Base-by-base conservation (phyloP, 1,140 invertebrate genomes). In the Neodiprion lecontei region DNA sequence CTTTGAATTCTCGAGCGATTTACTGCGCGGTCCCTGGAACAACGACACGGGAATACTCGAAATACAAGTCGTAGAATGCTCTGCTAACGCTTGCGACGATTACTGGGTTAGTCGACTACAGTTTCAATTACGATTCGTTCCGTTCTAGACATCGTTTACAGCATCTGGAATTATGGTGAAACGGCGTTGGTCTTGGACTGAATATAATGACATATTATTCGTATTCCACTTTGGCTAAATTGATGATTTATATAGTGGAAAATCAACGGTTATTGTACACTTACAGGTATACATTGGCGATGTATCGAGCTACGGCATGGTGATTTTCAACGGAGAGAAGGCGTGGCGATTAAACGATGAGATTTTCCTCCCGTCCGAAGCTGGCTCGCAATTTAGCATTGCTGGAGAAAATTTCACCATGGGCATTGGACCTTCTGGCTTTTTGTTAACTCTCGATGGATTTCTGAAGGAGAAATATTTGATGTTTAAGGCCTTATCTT, bases 271-370 rank as follows among this genome's bases (percentile, higher is more conserved):
- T 21, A 21, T 21, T 21, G 17, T 21, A 21, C 17, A 21, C 17
- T 67, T n/a, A 12, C 78, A 83, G 80, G 84, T 87, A 1, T 89
- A 86, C 69, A 78, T 88, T 12, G 79, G 84, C n/a, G 88, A 89
- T 72, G 83, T 84, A 0, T 80, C 79, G 11, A 82, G 87, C 2
- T 80, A 82, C 70, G 86, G 80, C 50, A 67, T 89, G 10, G 66
- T 85, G 1, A 73, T 84, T 23, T 86, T 79, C 70, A 75, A 82
- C 50, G 77, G 78, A 9, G 70, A 53, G 9, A 21, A 81, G 4
- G 74, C 85, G 70, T 73, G 48, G 10, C 81, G 88, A 69, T 12
- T 88, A 77, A 50, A 87, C 78, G 76, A 86, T 77, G 7, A 40
- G 74, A 21, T 76, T 17, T 71, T 82, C 74, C 17, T 67, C 21